Conservation (phyloP, 2,888 invertebrate genomes). For the Onthophagus sagittarius region DNA sequence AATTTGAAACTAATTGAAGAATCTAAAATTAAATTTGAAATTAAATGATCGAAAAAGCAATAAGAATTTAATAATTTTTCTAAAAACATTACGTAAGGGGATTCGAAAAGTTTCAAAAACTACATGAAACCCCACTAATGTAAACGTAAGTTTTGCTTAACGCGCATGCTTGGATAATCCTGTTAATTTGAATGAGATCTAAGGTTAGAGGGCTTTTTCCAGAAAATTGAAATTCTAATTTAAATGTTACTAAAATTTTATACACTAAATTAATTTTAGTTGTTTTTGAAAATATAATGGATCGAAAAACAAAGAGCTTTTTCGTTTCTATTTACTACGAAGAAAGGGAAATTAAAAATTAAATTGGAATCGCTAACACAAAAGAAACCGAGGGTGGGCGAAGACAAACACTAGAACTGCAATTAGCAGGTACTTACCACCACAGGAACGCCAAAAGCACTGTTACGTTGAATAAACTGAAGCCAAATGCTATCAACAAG, state of each 20-base stretch:
- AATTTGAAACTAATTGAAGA: background rate
- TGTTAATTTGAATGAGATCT: background rate
- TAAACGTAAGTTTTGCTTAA: background rate
- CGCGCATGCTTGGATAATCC: background rate
- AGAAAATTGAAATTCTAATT: background rate
- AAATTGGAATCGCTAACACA: background rate
- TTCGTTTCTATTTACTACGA: background rate
- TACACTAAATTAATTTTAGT: background rate
- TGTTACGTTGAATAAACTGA: slow-evolving; percentile 33
- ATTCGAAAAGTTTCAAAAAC: slow-evolving; percentile 22
- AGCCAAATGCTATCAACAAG: slow-evolving; percentile 49
- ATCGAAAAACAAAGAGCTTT: background rate
- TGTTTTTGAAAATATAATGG: background rate
- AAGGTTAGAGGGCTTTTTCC: background rate
- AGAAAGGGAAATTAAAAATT: background rate
- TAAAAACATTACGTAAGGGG: slow-evolving; percentile 20
- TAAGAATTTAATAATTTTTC: background rate
- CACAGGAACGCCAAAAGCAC: slow-evolving; percentile 17
- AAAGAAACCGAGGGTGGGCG: background rate
- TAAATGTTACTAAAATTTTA: background rate
- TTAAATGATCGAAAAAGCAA: background rate
- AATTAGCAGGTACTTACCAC: slow-evolving; percentile 21
- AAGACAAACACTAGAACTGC: background rate
- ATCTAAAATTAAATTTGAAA: background rate
- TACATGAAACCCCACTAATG: slow-evolving; percentile 20